Percentiles rank a stretch among this genome's conserved stretches.
These are phyloP conservation scores for Diadegma fenestrale DNA, from an alignment of 2,888 invertebrate species.

Conservation along the genomic window DNA sequence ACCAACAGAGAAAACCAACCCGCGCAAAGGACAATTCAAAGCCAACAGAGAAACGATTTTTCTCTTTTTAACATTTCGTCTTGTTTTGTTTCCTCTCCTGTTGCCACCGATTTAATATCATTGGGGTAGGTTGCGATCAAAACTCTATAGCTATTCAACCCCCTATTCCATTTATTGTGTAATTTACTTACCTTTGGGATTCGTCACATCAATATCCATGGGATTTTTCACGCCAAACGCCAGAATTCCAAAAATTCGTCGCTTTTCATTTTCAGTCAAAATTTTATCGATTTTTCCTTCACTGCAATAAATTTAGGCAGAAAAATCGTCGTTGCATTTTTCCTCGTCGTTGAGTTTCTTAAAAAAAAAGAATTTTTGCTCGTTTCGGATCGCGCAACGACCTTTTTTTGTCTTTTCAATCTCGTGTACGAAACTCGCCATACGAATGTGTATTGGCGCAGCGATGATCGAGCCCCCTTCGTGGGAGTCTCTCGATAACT, in stretches of 20 bases:
- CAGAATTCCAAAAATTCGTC: background rate
- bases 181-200: conserved; percentile 33
- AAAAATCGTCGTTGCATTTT: too few relatives aligned
- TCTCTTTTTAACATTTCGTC: conserved; percentile 52
- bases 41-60: conserved; percentile 43
- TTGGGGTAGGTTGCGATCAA: conserved; percentile 72
- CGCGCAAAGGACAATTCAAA: conserved; percentile 22
- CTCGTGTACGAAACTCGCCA: background rate
- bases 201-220: background rate
- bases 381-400: too few relatives aligned
- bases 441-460: background rate
- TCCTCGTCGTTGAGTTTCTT: too few relatives aligned
- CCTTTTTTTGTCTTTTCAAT: background rate
- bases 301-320: too few relatives aligned
- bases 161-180: conserved; percentile 23
- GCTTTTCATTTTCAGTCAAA: background rate
- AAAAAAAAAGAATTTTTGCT: too few relatives aligned
- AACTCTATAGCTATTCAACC: conserved; percentile 40
- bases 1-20: conserved; percentile 1
- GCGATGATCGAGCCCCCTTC: conserved; percentile 17
- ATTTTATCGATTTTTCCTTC: too few relatives aligned
- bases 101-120: conserved; percentile 68
- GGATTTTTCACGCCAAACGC: background rate
- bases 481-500: conserved; percentile 52
- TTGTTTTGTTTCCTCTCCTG: conserved; percentile 71